A percentile compares a stretch with the other conserved stretches of the same genome.
Evolutionary conservation across 2,888 invertebrate genomes (phyloP).

Genomic region (Uropetala carovei): DNA sequence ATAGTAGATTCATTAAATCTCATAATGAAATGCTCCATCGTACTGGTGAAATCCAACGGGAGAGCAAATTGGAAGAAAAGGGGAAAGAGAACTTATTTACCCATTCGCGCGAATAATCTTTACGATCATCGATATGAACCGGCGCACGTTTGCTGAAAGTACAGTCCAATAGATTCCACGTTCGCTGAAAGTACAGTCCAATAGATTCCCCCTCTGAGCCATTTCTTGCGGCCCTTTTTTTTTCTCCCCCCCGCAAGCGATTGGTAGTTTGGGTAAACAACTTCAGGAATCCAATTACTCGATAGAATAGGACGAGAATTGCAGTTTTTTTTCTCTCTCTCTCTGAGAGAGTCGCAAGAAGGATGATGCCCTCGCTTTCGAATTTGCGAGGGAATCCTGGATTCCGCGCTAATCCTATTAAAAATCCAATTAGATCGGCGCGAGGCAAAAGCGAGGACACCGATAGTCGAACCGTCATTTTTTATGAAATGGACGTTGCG

Average conservation of each 20-base stretch:
- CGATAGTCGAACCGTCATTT: neutral
- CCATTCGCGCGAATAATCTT: neutral
- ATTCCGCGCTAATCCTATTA: conserved; percentile 16
- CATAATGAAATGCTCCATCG: neutral
- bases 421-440: neutral
- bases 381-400: neutral
- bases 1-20: too few species aligned
- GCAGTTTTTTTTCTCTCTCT: neutral
- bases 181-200: neutral
- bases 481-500: neutral
- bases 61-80: neutral
- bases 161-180: neutral
- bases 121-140: neutral
- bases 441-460: neutral
- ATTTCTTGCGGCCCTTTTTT: conserved; percentile 16
- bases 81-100: neutral
- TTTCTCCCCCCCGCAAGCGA: neutral
- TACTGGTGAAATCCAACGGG: neutral
- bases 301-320: conserved; percentile 15
- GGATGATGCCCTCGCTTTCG: neutral
- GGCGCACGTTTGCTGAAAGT: neutral
- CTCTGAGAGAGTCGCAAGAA: neutral
- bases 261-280: conserved; percentile 28
- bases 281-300: conserved; percentile 35
- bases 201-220: neutral